Evolutionary conservation across 2,888 invertebrate species (phyloP), one percentile per base, ranked within the genome.

Genomic region (Linyphia triangularis): DNA sequence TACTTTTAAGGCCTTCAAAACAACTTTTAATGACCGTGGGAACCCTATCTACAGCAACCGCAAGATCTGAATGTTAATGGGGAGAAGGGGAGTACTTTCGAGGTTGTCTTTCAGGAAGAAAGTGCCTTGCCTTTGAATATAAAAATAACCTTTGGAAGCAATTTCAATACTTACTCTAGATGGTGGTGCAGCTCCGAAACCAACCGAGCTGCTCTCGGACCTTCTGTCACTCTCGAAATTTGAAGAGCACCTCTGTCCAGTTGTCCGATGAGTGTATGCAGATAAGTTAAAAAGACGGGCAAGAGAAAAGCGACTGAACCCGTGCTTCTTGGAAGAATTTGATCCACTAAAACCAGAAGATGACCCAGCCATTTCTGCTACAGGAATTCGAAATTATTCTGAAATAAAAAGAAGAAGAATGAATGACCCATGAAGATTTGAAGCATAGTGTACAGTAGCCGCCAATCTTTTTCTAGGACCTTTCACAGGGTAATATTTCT

Each of bases 281-380:
- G 89, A 89, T 57, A 89, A 63, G 30, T 88, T 90, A 43, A 91
- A 91, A 26, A 91, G 85, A 26, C 91, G 77, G 59, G 90, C 81
- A 22, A 90, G 51, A 4, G 90, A 90, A 51, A 90, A 90, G 13
- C 90, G 79, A 33, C 89, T 82, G 24, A 90, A 85, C 26, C 90
- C 90, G 84, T 89, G 90, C 43, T 90, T 90, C 22, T 81, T 78
- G 19, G 77, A 30, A n/a, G 75, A 22, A 75, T 70, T 75, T n/a
- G 89, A 61, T 13, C 72, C 78, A 65, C 59, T 61, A 72, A 82
- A 88, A 28, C 84, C 81, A 22, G 67, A 67, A 70, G 90, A 90
- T 59, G 90, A 73, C 13, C 90, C 89, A 84, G 89, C 86, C 89
- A 88, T 89, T 63, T 70, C 70, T 63, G 10, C 51, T 26, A 13